Evolutionary conservation across 2,113 vertebrate species (phyloP).

Genomic region (Cyprinodon brontotheroides): DNA sequence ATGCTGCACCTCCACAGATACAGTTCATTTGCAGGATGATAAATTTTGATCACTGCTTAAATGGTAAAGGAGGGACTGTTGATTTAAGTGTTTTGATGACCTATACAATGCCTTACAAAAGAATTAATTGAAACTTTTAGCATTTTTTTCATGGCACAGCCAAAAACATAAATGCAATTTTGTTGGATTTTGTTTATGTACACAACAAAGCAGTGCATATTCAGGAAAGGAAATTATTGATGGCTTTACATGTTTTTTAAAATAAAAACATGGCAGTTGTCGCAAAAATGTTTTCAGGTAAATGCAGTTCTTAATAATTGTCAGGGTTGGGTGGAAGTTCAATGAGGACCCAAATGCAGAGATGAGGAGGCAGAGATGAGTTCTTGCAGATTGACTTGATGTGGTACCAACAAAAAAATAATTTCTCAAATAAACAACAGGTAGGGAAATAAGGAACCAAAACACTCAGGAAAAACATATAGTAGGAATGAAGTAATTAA

Average conservation of each 20-base stretch:
- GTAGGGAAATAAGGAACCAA: too few species aligned
- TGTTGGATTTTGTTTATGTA: not conserved
- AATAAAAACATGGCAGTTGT: not conserved
- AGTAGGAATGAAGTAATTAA: too few species aligned
- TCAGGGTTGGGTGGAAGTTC: too few species aligned
- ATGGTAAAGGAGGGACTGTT: slow-evolving; percentile 9
- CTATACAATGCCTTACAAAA: not conserved
- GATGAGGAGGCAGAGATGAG: too few species aligned
- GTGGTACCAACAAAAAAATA: too few species aligned
- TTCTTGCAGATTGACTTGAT: too few species aligned
- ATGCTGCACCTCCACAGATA: slow-evolving; percentile 28
- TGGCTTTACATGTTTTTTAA: not conserved
- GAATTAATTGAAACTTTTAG: not conserved
- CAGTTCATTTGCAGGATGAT: slow-evolving; percentile 38
- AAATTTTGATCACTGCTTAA: slow-evolving; percentile 36
- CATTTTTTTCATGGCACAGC: not conserved
- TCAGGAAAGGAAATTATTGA: not conserved
- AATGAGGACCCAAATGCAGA: too few species aligned
- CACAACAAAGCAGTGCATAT: not conserved
- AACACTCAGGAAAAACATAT: too few species aligned
- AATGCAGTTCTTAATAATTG: not conserved
- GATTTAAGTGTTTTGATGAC: not conserved
- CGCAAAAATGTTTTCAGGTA: not conserved
- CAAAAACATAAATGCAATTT: not conserved
- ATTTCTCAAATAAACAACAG: too few species aligned